Evolutionary conservation across 2,113 vertebrate genomes (phyloP), one percentile per base, ranked within the genome.

Genomic region (Otolemur garnettii): DNA sequence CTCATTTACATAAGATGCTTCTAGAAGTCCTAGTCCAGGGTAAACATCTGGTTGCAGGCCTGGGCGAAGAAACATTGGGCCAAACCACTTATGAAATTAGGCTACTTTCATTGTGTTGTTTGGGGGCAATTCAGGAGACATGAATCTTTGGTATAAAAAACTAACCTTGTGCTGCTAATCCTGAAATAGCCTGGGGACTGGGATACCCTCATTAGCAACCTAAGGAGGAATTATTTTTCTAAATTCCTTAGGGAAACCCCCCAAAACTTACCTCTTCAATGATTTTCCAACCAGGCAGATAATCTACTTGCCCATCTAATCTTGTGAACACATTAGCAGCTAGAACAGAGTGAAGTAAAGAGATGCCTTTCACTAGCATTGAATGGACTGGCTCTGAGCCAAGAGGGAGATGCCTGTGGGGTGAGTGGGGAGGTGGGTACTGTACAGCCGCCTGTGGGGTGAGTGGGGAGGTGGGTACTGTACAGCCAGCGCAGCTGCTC

Each of bases 121-220:
- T 97, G 90, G 92, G 93, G 91, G 80, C 80, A 50, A 64, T 35
- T 83, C 0, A 15, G 50, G 79, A 85, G 57, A 59, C 11, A 24
- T 53, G 5, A n/a, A 59, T 71, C 33, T 82, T 84, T 45, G 66
- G n/a, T 22, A 93, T 3, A 62, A 53, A 96, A 83, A 53, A 59
- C 77, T 79, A 83, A 87, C 33, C 69, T 80, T 92, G 35, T 96
- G 62, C 35, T 84, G 4, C 42, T 66, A 22, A 45, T 53, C 64
- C 72, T 62, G 22, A 5, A 72, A 66, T 35, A 53, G 33, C 22
- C 22, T 83, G 2, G 19, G 68, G 42, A 45, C 10, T 60, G 26
- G 26, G 7, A 28, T 12, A 66, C 2, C 2, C 9, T 11, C 53
- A 35, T 18, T n/a, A 53, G 22, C 7, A 66, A 60, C 11, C 6